Base-by-base conservation (phyloP, 1,140 invertebrate species). In the Drosophila busckii region DNA sequence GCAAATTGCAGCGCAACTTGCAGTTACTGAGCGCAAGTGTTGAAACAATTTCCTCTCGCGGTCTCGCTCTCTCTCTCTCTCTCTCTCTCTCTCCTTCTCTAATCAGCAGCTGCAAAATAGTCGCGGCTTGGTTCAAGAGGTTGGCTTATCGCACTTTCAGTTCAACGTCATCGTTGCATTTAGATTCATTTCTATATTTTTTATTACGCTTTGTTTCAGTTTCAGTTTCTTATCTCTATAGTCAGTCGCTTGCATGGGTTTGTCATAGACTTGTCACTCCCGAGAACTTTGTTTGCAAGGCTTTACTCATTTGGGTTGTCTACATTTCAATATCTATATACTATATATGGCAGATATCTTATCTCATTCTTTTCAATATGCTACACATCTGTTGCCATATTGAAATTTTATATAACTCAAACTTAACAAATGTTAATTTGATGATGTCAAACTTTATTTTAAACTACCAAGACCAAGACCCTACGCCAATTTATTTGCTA, bases 391-490 rank as follows among this genome's bases (percentile, higher is more conserved):
- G n/a, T n/a, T n/a, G n/a, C n/a, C n/a, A n/a, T n/a, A n/a, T n/a
- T n/a, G n/a, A n/a, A n/a, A n/a, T n/a, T n/a, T n/a, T n/a, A n/a
- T n/a, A n/a, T n/a, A n/a, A n/a, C n/a, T n/a, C n/a, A n/a, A n/a
- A n/a, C n/a, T n/a, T n/a, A n/a, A n/a, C n/a, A n/a, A n/a, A 41
- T 56, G 60, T 53, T 76, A 75, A 78, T 76, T 65, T 38, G 54
- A 61, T 46, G 28, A 26, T 55, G 66, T 75, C 35, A 66, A 42
- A n/a, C n/a, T n/a, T 17, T 19, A 31, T 23, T 37, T 34, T 25
- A 65, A 8, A 26, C 44, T 50, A 49, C 10, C 31, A 10, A 42
- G 31, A 54, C 15, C n/a, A n/a, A n/a, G n/a, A n/a, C n/a, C n/a
- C n/a, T n/a, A n/a, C n/a, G n/a, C n/a, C n/a, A n/a, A n/a, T n/a